Evolutionary conservation across 2,888 invertebrate genomes (phyloP), one percentile per base, ranked within the genome.

Genomic region (Caenorhabditis afra): DNA sequence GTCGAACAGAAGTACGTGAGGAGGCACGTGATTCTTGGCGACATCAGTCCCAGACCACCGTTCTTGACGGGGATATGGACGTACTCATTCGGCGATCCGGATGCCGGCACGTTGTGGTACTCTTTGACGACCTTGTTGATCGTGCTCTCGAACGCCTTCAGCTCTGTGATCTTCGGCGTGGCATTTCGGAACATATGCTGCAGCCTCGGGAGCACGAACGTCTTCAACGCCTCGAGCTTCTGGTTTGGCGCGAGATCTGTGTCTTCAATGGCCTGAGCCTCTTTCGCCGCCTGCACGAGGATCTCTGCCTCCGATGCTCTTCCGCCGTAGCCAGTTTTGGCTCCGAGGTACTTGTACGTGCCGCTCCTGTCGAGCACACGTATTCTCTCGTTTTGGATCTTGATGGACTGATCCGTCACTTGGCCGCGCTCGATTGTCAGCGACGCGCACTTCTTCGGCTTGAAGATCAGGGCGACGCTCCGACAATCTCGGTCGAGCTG

Each of bases 391-490:
- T n/a, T n/a, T n/a, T 68, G 41, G 4, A n/a, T 47, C n/a, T 35
- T 23, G 1, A 58, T 45, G 0, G 20, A 16, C 0, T 44, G 20
- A 59, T 7, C 18, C 41, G 37, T n/a, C 44, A 14, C 12, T 4
- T 16, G 4, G 37, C 10, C 11, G 4, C 1, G 16, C n/a, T 50
- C 37, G 41, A 62, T 50, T 22, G 22, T 22, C 35, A 62, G 18
- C 0, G 62, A 47, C 14, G 76, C 76, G 53, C 76, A 76, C 35
- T 76, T 76, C 1, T 11, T 41, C 35, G 68, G 61, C 10, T 76
- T 76, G 62, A 76, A 70, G 2, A 18, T 29, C 7, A 76, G 57
- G 10, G 29, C 44, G 14, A 65, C 35, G 14, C 35, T n/a, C 3
- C 18, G 23, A 14, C 22, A 41, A 22, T 50, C 49, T 0, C 5